Base-by-base conservation (phyloP, 2,113 vertebrate species). In the Archocentrus centrarchus region DNA sequence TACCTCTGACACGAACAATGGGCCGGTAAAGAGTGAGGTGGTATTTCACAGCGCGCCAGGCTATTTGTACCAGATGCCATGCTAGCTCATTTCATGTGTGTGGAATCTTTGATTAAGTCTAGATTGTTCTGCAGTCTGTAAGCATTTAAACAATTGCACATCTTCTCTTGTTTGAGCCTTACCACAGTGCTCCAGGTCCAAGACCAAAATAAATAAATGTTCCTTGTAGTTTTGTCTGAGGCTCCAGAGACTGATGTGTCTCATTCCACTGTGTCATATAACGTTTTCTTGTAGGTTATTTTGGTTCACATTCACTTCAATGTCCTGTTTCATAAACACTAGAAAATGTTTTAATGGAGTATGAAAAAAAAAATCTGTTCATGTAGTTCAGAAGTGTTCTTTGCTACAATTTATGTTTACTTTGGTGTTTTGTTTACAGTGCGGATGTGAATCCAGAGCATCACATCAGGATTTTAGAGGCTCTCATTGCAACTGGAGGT, bases 381-480 rank as follows among this genome's bases (percentile, higher is more conserved):
- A 50, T 14, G 11, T 59, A 59, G 18, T 66, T 66, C n/a, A 17
- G 4, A 10, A 39, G 39, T 66, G 39, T 44, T 18, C 39, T 14
- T 68, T 47, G 47, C 44, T 73, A 53, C 3, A 32, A 13, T 73
- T 73, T 73, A 47, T 73, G 47, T 50, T 30, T 24, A 70, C 64
- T 50, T 50, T 50, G 64, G 41, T 70, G n/a, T 50, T 75, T n/a
- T 61, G 1, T 50, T 73, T 73, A 57, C 92, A 97, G 97, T 80
- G 80, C 92, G 0, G 96, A 97, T 13, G 90, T 88, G 7, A 95
- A 95, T 92, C 94, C 93, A 0, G 96, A 97, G 82, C 95, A 96
- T 86, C 94, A 80, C 1, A 60, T 95, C 47, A 95, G 93, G 93
- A 96, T 97, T 83, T 82, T 97, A 0, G 96, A 97, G 91, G 95